Evolutionary conservation across 2,113 vertebrate species (phyloP), one percentile per base, ranked within the genome.

Genomic region (Rhineura floridana): DNA sequence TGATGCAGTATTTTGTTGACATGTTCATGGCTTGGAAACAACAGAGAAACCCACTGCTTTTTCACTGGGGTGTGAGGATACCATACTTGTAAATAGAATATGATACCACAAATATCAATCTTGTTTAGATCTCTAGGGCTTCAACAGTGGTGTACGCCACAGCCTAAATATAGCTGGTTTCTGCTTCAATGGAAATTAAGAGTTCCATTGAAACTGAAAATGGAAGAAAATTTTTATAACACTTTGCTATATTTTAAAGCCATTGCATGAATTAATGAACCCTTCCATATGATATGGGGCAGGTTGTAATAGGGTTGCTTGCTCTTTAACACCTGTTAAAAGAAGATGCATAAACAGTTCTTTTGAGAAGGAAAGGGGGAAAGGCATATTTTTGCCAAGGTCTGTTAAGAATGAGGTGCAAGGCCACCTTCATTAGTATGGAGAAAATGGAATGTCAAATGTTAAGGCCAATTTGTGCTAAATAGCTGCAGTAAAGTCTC

Each of bases 231-330:
- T 90, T 93, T n/a, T 91, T 93, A 90, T 93, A 92, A 63, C 23
- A 33, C 88, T 89, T 87, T 91, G 83, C 5, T 84, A 42, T 59
- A 78, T 93, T 93, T 93, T 69, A 83, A 81, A 92, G 90, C 92
- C 91, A 33, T 87, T 90, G 33, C 36, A 90, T 96, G 77, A 92
- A 95, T 95, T 93, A 95, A 95, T 96, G 93, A 96, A 85, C 77
- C 73, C 79, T 85, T 33, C 42, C 86, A 89, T 88, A 89, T 90
- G 92, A 95, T 95, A 90, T 81, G 87, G 83, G 90, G 79, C 76
- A 81, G 73, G 88, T 72, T 1, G 59, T 91, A 93, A 89, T 93
- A 50, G 75, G 23, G 91, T 94, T 73, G 55, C 63, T 94, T 90
- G 78, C 69, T 90, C 23, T 65, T 91, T 83, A 85, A 50, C 84